Evolutionary conservation across 2,797 vertebrate genomes (phyloP).

Genomic region (Silurus lanzhouensis): DNA sequence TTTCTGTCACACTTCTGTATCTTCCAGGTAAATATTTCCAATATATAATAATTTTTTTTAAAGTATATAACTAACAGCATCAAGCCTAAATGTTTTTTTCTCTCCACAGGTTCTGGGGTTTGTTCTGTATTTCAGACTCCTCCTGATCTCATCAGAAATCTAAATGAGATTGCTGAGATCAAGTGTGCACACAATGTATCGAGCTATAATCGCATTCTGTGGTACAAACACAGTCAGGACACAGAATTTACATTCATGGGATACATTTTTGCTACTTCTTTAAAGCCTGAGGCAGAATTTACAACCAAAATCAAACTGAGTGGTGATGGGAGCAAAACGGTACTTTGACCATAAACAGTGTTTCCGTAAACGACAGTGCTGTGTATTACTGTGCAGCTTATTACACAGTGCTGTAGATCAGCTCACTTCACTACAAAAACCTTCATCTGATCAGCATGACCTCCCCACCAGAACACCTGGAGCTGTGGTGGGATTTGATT

Average conservation of each 20-base stretch:
- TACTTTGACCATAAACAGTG: constrained; percentile 18
- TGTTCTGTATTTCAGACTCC: constrained; percentile 40
- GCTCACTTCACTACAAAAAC: constrained; percentile 38
- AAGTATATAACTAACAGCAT: no score
- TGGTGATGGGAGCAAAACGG: constrained; percentile 43
- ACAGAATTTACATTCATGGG: constrained; percentile 30
- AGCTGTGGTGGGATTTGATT: background rate
- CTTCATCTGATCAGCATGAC: constrained; percentile 11
- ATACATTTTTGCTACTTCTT: background rate
- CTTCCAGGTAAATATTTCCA: background rate
- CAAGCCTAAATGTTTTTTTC: background rate
- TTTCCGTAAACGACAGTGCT: constrained; percentile 35
- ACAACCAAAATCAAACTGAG: background rate
- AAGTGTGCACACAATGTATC: constrained; percentile 28
- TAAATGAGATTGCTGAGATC: constrained; percentile 13
- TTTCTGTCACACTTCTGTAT: background rate
- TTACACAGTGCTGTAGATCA: constrained; percentile 44
- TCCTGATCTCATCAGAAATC: constrained; percentile 17
- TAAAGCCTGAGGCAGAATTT: constrained; percentile 18
- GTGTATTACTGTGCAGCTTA: constrained; percentile 52
- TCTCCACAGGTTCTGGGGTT: constrained; percentile 8
- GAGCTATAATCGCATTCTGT: background rate
- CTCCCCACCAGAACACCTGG: background rate
- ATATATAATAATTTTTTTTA: no score
- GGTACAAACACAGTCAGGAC: constrained; percentile 39